phyloP scores from a whole-genome alignment of 1,140 invertebrate species.

The Saccostrea cuccullata region DNA sequence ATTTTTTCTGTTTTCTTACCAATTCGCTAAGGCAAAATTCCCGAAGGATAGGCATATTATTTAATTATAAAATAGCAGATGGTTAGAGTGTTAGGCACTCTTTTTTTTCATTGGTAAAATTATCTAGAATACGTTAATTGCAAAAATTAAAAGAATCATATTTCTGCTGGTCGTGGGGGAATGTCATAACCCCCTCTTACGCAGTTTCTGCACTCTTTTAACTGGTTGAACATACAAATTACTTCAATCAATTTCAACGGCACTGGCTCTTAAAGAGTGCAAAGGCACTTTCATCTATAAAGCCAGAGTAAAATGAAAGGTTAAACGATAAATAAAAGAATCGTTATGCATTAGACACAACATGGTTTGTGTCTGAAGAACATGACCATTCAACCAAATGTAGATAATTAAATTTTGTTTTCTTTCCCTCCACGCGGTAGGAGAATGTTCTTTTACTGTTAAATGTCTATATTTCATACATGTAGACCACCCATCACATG shows the following conservation, averaged over 20 bases:
- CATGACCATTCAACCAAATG: constrained; percentile 3
- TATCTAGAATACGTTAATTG: not conserved
- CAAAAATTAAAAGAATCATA: not conserved
- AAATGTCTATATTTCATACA: constrained; percentile 21
- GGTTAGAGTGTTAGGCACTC: not conserved
- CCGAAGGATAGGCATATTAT: not conserved
- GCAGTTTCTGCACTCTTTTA: constrained; percentile 14
- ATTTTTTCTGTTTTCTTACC: no score
- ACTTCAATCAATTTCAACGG: constrained; percentile 13
- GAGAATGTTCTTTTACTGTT: not conserved
- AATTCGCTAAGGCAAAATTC: no score
- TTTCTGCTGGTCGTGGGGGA: not conserved
- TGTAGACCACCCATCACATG: not conserved
- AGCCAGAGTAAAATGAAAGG: not conserved
- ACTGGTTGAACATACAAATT: constrained; percentile 26
- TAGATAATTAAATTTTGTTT: constrained; percentile 10
- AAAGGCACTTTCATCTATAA: not conserved
- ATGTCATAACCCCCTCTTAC: not conserved
- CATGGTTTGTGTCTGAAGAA: not conserved
- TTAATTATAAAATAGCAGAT: not conserved
- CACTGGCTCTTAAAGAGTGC: constrained; percentile 3
- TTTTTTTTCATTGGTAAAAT: constrained; percentile 23
- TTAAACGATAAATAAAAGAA: constrained; percentile 25
- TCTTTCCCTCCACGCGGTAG: not conserved
- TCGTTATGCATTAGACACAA: constrained; percentile 2